Conservation (phyloP, 1,140 invertebrate species). For the Listronotus bonariensis region DNA sequence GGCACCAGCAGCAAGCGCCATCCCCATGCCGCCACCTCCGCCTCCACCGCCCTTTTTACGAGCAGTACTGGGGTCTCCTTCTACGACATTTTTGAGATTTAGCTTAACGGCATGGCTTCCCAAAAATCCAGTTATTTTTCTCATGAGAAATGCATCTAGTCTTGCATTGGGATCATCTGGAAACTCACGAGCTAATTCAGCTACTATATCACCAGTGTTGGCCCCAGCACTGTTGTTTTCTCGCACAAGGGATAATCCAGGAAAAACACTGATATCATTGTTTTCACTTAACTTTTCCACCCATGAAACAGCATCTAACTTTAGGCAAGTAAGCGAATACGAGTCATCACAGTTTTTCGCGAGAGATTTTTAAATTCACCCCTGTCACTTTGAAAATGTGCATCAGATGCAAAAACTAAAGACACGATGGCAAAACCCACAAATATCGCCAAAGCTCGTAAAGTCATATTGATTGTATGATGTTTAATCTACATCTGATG, state of each 20-base stretch:
- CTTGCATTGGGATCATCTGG: constrained; percentile 75
- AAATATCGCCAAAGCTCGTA: neutral
- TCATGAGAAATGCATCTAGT: constrained; percentile 74
- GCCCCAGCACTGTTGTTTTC: constrained; percentile 63
- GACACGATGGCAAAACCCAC: constrained; percentile 10
- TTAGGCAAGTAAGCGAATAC: constrained; percentile 76
- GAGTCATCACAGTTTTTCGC: constrained; percentile 69
- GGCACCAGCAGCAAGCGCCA: constrained; percentile 59
- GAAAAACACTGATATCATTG: constrained; percentile 67
- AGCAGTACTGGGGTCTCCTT: too few relatives aligned
- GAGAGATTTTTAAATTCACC: constrained; percentile 51
- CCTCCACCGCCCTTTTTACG: too few relatives aligned
- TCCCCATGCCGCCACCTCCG: too few relatives aligned
- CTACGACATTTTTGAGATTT: constrained; percentile 64
- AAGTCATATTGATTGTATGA: constrained; percentile 20
- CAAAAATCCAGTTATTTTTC: constrained; percentile 71
- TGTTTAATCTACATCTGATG: constrained; percentile 35
- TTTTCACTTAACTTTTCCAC: constrained; percentile 72
- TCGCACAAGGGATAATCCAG: constrained; percentile 72
- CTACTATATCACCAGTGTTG: constrained; percentile 68
- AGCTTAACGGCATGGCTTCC: constrained; percentile 74
- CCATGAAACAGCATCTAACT: constrained; percentile 76
- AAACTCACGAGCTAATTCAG: constrained; percentile 72
- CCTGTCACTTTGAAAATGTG: constrained; percentile 36
- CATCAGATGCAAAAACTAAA: constrained; percentile 18